These are phyloP conservation scores for Stichopus chloronotus DNA, from an alignment of 35 echinoderm and acorn worm genomes.

Conservation along the genomic window DNA sequence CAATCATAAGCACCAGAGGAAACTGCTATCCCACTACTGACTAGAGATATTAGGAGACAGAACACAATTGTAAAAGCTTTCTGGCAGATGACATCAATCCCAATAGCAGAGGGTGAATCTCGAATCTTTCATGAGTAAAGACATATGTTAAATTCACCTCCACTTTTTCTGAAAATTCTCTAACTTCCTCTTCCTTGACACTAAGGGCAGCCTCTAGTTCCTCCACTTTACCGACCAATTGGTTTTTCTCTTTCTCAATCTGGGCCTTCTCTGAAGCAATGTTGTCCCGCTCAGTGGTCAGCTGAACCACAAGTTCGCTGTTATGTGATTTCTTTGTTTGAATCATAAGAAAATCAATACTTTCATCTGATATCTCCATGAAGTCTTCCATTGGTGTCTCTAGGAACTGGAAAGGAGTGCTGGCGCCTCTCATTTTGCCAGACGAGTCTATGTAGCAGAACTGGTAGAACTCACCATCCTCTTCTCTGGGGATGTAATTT, in stretches of 20 bases:
- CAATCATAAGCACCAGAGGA: too few relatives aligned
- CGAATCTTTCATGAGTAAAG: too few relatives aligned
- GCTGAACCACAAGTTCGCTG: slow-evolving; percentile 63
- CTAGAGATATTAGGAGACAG: too few relatives aligned
- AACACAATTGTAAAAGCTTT: too few relatives aligned
- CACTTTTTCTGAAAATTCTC: slow-evolving; percentile 36
- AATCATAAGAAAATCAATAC: slow-evolving; percentile 88
- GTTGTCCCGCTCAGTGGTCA: slow-evolving; percentile 37
- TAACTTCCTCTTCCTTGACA: slow-evolving; percentile 62
- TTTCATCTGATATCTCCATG: slow-evolving; percentile 85
- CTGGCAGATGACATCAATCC: too few relatives aligned
- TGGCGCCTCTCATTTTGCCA: slow-evolving; percentile 90
- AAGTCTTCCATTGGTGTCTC: slow-evolving; percentile 81
- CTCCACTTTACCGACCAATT: slow-evolving; percentile 65
- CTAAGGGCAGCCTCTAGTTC: slow-evolving; percentile 56
- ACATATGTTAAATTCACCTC: not conserved
- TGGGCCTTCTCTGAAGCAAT: slow-evolving; percentile 56
- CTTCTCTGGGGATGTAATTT: slow-evolving; percentile 91
- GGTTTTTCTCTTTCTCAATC: slow-evolving; percentile 64
- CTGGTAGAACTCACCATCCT: slow-evolving; percentile 99
- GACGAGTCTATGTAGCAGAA: slow-evolving; percentile 86
- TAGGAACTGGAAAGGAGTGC: slow-evolving; percentile 93
- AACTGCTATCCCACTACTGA: too few relatives aligned
- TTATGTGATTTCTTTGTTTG: slow-evolving; percentile 64
- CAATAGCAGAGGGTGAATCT: too few relatives aligned